Base-by-base conservation (phyloP, 2,888 invertebrate genomes). In the Sympetrum striolatum region DNA sequence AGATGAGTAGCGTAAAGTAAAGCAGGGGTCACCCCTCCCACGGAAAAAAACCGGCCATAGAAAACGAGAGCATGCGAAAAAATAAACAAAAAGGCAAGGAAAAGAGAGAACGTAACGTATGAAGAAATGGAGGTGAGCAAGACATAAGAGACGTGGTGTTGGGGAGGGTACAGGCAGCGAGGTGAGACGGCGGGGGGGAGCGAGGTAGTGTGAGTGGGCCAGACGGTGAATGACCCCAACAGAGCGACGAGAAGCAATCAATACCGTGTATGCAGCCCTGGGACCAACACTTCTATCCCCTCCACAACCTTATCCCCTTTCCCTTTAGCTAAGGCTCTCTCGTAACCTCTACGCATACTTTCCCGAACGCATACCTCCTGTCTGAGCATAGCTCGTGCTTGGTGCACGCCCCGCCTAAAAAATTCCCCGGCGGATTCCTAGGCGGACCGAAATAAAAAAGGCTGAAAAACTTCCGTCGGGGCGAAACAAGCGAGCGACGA, bases 201-300 rank as follows among this genome's bases (percentile, higher is more conserved):
- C 39, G 86, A 86, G 86, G 31, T 86, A 35, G 86, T 86, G 60
- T 86, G 86, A 86, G 86, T 86, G 86, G 90, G 73, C 90, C 81
- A 90, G 90, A 90, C 90, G 90, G 90, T 90, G 90, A 90, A 90
- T 90, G 90, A 90, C 90, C 90, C 82, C 90, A 58, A 90, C 86
- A n/a, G 86, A 86, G 86, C 58, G 86, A 86, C 37, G 60, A 60
- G 60, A 37, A 80, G 80, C 80, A 60, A 86, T 86, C 86, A 86
- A 86, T 86, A 86, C 86, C 86, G 86, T 86, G 86, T 86, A 60
- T 86, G 86, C 86, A 86, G 86, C 86, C 86, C 86, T 60, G 86
- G 86, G 86, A 86, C 86, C 60, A 86, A 86, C 86, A 86, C 86
- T 58, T 64, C 60, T 31, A 35, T n/a, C 14, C 60, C 86, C 64